These are phyloP conservation scores for Blastomussa wellsi DNA, from an alignment of 92 coral and sea anemone genomes.

Conservation along the genomic window DNA sequence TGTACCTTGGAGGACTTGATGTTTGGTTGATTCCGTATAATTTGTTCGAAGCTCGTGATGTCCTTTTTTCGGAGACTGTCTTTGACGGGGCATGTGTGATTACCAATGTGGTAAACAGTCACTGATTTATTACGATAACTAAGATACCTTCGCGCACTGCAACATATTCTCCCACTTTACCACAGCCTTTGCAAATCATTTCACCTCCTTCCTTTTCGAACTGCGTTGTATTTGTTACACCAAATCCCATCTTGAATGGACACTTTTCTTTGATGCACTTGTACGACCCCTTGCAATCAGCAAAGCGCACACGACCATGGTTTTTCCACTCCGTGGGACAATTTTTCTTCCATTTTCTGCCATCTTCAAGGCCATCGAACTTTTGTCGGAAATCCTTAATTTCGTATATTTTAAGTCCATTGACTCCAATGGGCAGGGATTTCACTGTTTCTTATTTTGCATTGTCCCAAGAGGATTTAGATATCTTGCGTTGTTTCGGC, in stretches of 20 bases:
- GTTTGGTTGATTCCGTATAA: slow-evolving; percentile 35
- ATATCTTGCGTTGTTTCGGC: no score
- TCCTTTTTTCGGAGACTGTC: slow-evolving; percentile 16
- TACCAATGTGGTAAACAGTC: slow-evolving; percentile 64
- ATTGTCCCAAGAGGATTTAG: slow-evolving; percentile 1
- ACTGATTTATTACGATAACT: slow-evolving; percentile 48
- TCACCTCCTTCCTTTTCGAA: slow-evolving; percentile 45
- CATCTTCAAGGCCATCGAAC: slow-evolving; percentile 26
- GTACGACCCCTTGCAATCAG: slow-evolving; percentile 51
- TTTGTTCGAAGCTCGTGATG: slow-evolving; percentile 31
- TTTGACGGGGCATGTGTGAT: slow-evolving; percentile 70
- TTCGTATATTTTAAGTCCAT: slow-evolving; percentile 25
- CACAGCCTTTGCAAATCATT: slow-evolving; percentile 54
- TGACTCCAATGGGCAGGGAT: background rate
- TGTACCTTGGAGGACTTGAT: slow-evolving; percentile 45
- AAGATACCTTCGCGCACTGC: slow-evolving; percentile 65
- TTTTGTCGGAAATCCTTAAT: slow-evolving; percentile 13
- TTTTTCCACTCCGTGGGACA: slow-evolving; percentile 47
- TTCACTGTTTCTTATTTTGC: background rate
- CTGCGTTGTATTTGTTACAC: slow-evolving; percentile 59
- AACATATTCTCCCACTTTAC: slow-evolving; percentile 38
- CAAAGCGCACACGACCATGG: slow-evolving; percentile 55
- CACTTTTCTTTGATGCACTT: slow-evolving; percentile 41
- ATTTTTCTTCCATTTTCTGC: slow-evolving; percentile 57
- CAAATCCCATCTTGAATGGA: slow-evolving; percentile 47